Evolutionary conservation across 2,113 vertebrate species (phyloP).

Genomic region (Oriolus oriolus): DNA sequence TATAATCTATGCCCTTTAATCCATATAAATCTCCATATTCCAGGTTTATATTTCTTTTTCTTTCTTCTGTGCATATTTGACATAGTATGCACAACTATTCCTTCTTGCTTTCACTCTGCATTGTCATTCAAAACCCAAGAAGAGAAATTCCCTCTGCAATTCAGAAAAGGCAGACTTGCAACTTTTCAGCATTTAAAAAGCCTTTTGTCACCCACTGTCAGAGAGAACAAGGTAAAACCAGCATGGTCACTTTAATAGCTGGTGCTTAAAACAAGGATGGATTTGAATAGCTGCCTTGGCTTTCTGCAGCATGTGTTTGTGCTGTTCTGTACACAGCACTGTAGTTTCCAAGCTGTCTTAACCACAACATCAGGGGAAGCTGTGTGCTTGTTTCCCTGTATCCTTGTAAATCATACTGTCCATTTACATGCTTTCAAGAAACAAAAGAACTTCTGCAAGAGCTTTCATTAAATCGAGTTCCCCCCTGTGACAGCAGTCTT

Average conservation of each 20-base stretch:
- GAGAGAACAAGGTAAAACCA: constrained; percentile 14
- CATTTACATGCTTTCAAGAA: constrained; percentile 52
- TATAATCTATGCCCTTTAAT: neutral
- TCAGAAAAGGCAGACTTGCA: constrained; percentile 20
- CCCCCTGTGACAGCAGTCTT: constrained; percentile 14
- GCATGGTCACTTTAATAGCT: constrained; percentile 19
- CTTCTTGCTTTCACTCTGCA: neutral
- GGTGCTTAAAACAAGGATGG: neutral
- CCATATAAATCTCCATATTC: neutral
- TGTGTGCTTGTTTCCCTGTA: constrained; percentile 14
- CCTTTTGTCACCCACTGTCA: constrained; percentile 28
- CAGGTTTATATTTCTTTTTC: neutral
- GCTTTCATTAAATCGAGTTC: constrained; percentile 16
- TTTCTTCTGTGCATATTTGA: neutral
- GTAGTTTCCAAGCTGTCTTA: constrained; percentile 30
- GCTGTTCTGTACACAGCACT: neutral
- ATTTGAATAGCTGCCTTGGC: neutral
- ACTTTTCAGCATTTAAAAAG: constrained; percentile 23
- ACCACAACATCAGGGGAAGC: constrained; percentile 8
- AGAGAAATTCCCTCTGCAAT: neutral
- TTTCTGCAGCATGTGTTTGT: neutral
- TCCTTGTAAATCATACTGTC: constrained; percentile 55
- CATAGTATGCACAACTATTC: neutral
- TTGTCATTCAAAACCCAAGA: neutral
- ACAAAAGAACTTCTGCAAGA: constrained; percentile 37